Conservation (phyloP, 2,797 vertebrate species). For the Anolis apletophallus region DNA sequence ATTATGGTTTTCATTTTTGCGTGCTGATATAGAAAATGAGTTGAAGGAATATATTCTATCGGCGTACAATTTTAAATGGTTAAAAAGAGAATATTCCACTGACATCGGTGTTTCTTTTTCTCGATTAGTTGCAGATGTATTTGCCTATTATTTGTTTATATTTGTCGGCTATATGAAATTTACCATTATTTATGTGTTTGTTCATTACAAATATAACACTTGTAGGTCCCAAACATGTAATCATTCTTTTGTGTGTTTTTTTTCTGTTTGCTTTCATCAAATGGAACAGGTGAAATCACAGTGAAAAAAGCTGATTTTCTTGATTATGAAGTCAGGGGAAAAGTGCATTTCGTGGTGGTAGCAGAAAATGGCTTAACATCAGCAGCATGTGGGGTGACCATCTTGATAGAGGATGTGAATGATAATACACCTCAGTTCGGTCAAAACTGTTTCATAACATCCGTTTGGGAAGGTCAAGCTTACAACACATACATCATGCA, state of each 20-base stretch:
- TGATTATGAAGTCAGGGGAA: constrained; percentile 84
- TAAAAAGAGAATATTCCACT: not conserved
- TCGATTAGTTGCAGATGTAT: not conserved
- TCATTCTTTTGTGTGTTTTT: not conserved
- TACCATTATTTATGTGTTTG: not conserved
- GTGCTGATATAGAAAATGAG: constrained; percentile 12
- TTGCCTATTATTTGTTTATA: not conserved
- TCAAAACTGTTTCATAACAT: constrained; percentile 81
- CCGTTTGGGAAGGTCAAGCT: constrained; percentile 87
- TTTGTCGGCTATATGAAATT: not conserved
- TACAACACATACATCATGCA: constrained; percentile 84
- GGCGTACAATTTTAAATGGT: not conserved
- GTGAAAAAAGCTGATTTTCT: constrained; percentile 84
- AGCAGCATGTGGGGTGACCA: constrained; percentile 80
- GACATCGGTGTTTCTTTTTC: not conserved
- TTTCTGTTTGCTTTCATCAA: constrained; percentile 25
- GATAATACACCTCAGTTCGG: constrained; percentile 89
- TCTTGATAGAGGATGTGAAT: constrained; percentile 87
- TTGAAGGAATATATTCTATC: not conserved
- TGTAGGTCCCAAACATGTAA: not conserved
- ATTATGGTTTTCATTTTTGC: not conserved
- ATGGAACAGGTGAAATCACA: constrained; percentile 85
- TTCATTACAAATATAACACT: not conserved
- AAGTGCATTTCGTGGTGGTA: constrained; percentile 83
- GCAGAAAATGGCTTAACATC: constrained; percentile 83